These are phyloP conservation scores for Melierax canorus DNA, from an alignment of 2,113 vertebrate genomes.

Conservation along the genomic window DNA sequence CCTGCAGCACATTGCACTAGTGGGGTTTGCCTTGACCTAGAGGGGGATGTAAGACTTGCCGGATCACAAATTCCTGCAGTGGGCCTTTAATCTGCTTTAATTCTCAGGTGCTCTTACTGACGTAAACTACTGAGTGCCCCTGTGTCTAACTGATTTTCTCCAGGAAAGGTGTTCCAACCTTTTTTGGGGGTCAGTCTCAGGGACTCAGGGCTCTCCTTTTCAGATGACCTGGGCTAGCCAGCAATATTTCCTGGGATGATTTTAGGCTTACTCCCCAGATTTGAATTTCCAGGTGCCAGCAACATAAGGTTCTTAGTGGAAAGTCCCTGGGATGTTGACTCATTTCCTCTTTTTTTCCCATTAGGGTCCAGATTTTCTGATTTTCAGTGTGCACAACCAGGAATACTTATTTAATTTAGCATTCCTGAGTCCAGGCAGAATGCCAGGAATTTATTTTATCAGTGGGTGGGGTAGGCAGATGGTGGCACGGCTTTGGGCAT, in stretches of 20 bases:
- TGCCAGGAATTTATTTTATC: neutral
- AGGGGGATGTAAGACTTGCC: neutral
- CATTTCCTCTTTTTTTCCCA: neutral
- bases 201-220: neutral
- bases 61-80: neutral
- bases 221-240: neutral
- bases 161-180: neutral
- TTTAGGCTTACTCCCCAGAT: neutral
- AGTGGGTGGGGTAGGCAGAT: neutral
- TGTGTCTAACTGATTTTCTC: neutral
- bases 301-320: neutral
- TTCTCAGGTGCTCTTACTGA: neutral
- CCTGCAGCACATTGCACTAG: neutral
- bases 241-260: neutral
- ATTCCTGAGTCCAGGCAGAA: neutral
- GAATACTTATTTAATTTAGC: constrained; percentile 9
- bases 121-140: neutral
- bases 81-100: neutral
- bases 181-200: neutral
- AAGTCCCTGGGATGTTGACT: neutral
- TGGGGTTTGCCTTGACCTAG: neutral
- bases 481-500: neutral
- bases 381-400: neutral
- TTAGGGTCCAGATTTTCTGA: neutral
- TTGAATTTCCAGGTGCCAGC: neutral